These are phyloP conservation scores for Taphrorychus bicolor DNA, from an alignment of 2,888 invertebrate genomes.

Conservation along the genomic window DNA sequence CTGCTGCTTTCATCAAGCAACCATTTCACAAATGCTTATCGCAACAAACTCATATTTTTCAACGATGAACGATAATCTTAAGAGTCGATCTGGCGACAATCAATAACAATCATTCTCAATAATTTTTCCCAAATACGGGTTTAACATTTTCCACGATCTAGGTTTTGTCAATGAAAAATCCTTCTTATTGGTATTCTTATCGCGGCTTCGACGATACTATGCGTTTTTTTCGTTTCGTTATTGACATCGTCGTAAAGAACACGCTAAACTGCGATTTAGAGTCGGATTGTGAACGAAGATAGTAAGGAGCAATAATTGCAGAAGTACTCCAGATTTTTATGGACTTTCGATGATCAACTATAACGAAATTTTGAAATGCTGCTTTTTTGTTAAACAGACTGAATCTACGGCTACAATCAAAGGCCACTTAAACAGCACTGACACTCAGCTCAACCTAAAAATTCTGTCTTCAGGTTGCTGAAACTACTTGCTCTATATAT, in stretches of 20 bases:
- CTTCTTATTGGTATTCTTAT: slow-evolving; percentile 36
- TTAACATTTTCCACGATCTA: slow-evolving; percentile 19
- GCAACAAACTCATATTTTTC: not conserved
- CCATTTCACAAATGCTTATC: not conserved
- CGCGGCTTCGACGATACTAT: slow-evolving; percentile 13
- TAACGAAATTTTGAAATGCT: slow-evolving; percentile 6
- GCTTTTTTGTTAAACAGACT: not conserved
- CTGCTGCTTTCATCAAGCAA: not conserved
- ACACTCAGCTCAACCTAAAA: not conserved
- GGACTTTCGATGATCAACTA: too few species aligned
- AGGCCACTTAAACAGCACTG: too few species aligned
- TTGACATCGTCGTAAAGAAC: slow-evolving; percentile 41
- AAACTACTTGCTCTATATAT: too few species aligned
- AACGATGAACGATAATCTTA: not conserved
- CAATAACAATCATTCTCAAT: slow-evolving; percentile 21
- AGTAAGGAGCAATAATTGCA: slow-evolving; percentile 2
- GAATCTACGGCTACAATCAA: not conserved
- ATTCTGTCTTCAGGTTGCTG: too few species aligned
- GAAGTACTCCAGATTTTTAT: slow-evolving; percentile 16
- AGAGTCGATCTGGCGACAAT: slow-evolving; percentile 5
- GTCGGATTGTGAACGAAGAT: slow-evolving; percentile 37
- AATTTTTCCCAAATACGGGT: slow-evolving; percentile 33
- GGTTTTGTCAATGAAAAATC: slow-evolving; percentile 32
- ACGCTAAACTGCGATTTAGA: slow-evolving; percentile 37
- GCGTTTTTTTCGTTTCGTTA: slow-evolving; percentile 27